phyloP scores from a whole-genome alignment of 2,797 vertebrate species.

The Chiroxiphia lanceolata region DNA sequence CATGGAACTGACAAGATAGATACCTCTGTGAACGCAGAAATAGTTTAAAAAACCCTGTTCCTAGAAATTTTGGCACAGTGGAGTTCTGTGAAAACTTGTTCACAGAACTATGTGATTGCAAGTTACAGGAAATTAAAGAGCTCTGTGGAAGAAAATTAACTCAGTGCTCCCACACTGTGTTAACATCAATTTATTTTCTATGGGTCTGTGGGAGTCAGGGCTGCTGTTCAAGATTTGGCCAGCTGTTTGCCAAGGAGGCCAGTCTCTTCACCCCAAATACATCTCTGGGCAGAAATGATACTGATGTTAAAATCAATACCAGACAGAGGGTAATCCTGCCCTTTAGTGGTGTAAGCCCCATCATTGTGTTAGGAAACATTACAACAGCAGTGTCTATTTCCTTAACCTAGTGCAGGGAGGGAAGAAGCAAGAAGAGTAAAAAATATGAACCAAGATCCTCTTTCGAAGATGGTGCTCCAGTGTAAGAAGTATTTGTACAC shows the following conservation, averaged over 20 bases:
- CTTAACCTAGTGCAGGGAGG: neutral
- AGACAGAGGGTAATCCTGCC: neutral
- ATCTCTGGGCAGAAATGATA: neutral
- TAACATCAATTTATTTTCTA: neutral
- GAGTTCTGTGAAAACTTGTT: neutral
- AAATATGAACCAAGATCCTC: neutral
- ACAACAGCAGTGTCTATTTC: neutral
- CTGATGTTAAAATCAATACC: neutral
- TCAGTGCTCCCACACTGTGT: neutral
- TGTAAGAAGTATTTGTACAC: neutral
- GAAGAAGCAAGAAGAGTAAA: neutral
- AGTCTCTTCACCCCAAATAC: neutral
- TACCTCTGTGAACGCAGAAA: neutral
- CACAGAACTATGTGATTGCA: neutral
- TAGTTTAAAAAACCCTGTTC: neutral
- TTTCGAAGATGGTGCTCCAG: neutral
- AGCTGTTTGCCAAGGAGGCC: neutral
- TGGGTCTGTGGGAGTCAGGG: neutral
- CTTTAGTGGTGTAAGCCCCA: neutral
- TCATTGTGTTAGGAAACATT: neutral
- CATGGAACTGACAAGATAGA: neutral
- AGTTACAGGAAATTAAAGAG: neutral
- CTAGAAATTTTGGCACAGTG: neutral
- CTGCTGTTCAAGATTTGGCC: neutral
- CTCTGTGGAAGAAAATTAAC: neutral